These are phyloP conservation scores for Mormyrus proboscirostris DNA, from an alignment of 2,797 vertebrate species.

Conservation along the genomic window DNA sequence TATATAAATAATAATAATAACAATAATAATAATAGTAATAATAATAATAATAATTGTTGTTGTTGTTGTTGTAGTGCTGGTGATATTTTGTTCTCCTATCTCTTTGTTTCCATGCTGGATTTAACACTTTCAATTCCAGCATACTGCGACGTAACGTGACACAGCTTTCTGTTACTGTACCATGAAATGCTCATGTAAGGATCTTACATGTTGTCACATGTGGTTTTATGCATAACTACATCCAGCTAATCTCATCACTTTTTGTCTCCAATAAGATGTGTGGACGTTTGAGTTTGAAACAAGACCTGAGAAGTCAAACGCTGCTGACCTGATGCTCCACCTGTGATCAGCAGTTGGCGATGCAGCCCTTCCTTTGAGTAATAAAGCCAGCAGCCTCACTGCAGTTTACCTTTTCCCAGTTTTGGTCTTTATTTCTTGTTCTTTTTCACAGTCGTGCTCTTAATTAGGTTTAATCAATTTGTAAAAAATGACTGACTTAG, in stretches of 20 bases:
- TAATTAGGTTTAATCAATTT: not conserved
- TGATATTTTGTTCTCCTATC: not conserved
- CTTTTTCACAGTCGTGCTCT: not conserved
- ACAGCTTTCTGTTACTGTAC: not conserved
- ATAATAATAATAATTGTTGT: not conserved
- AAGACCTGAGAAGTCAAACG: not conserved
- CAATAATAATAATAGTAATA: no score
- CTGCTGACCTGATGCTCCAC: not conserved
- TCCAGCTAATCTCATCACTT: not conserved
- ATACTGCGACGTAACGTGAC: not conserved
- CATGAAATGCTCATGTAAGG: not conserved
- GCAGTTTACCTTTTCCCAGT: not conserved
- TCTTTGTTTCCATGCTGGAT: not conserved
- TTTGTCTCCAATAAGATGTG: not conserved
- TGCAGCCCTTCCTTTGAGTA: not conserved
- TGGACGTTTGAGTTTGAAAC: not conserved
- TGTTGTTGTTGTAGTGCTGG: not conserved
- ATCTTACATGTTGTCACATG: not conserved
- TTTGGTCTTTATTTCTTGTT: not conserved
- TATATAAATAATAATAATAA: not conserved
- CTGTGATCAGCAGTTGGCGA: not conserved
- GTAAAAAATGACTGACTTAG: conserved; percentile 6
- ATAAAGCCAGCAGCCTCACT: not conserved
- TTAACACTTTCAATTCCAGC: not conserved
- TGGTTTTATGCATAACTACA: not conserved